A percentile compares a stretch with the other conserved stretches of the same genome.
phyloP scores from a whole-genome alignment of 2,797 vertebrate species.

The Otolemur crassicaudatus region DNA sequence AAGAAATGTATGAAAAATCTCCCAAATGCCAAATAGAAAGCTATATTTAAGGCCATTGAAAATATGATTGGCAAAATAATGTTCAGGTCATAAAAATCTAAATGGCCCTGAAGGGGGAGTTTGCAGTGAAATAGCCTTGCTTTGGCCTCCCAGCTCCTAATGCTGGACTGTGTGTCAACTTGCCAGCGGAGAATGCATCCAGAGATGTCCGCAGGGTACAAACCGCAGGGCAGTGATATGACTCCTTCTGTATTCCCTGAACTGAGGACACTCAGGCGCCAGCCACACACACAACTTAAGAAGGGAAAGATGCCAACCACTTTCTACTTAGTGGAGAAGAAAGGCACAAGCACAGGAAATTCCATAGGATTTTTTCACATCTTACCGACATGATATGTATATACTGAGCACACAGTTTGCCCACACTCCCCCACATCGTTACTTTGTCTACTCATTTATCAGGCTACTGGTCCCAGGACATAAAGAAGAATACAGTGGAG shows the following conservation, averaged over 20 bases:
- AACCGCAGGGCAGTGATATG: rapidly evolving
- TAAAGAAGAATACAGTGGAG: background rate
- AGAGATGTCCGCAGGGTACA: too few species aligned
- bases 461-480: background rate
- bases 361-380: background rate
- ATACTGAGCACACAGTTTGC: background rate
- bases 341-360: background rate
- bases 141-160: background rate
- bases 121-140: background rate
- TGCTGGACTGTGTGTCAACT: background rate
- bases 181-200: background rate
- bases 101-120: background rate
- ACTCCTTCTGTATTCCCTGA: background rate
- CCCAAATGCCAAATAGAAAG: background rate
- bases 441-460: rapidly evolving
- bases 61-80: background rate
- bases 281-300: background rate
- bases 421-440: too few species aligned
- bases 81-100: background rate
- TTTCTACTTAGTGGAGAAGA: background rate
- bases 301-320: background rate
- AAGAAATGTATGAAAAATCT: background rate
- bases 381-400: rapidly evolving
- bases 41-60: background rate
- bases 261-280: background rate